Evolutionary conservation across 2,888 invertebrate genomes (phyloP).

Genomic region (Nebria salina): DNA sequence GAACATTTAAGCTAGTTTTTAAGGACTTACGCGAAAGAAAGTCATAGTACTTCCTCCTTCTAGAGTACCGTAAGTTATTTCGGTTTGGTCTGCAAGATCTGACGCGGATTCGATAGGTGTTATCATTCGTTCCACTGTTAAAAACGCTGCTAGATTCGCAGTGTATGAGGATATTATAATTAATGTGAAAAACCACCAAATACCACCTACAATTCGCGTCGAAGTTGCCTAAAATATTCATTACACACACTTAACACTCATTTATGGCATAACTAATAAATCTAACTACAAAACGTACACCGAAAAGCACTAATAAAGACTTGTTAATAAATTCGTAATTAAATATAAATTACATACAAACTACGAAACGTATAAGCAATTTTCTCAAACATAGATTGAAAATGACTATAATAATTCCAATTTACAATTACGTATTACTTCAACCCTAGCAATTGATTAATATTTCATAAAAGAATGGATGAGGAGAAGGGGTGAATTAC

Average conservation of each 20-base stretch:
- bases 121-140: constrained; percentile 96
- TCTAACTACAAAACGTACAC: not conserved
- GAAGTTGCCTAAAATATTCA: constrained; percentile 77
- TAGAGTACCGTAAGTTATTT: constrained; percentile 93
- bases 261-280: not conserved
- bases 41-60: constrained; percentile 96
- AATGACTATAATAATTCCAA: no score
- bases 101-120: constrained; percentile 96
- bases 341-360: no score
- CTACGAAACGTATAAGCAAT: no score
- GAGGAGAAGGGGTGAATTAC: no score
- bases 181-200: constrained; percentile 99
- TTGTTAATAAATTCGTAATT: not conserved
- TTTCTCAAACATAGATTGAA: no score
- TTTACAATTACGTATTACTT: no score
- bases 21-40: constrained; percentile 84
- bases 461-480: no score
- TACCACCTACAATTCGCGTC: constrained; percentile 94
- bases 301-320: not conserved
- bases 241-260: no score
- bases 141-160: constrained; percentile 96
- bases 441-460: no score
- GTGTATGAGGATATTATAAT: constrained; percentile 99
- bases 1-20: no score
- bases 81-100: constrained; percentile 92